Base-by-base conservation (phyloP, 23 tunicate genomes). In the Botrylloides violaceus region DNA sequence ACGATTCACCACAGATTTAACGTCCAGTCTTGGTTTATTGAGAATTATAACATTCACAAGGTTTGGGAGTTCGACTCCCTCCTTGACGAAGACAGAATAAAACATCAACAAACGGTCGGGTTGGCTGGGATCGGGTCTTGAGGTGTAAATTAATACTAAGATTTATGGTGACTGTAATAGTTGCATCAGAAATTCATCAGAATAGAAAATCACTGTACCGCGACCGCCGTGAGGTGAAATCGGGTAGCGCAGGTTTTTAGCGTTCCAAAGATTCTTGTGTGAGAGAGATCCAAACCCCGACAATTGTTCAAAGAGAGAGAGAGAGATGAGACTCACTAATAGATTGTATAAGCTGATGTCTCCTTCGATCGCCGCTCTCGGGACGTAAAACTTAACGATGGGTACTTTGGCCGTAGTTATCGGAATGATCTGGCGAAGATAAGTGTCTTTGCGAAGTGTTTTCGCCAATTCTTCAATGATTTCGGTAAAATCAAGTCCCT, bases 351-450 rank as follows among this genome's bases (percentile, higher is more conserved):
- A 62, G 58, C 96, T 87, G 64, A 95, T 95, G 53, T 95, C 99
- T 32, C 92, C 99, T 55, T 95, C 99, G 57, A 79, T 73, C 1
- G 75, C 72, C 26, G 71, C 66, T 15, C 36, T 26, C 26, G 63
- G 77, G 29, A 77, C 84, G 15, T 78, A 58, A 61, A 95, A 95
- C 76, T 95, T 95, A 0, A 95, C 99, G 32, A 95, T 95, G 25
- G 99, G 99, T 22, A 95, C 96, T 64, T 87, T 95, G 1, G 99
- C 99, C 0, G 91, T 82, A 29, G 99, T 87, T 65, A 95, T 95
- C 1, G 96, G 83, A 29, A 87, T 75, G 66, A 95, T 78, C 30
- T 83, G 56, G 20, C 75, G 32, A 29, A 88, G 50, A 19, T 63
- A 77, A 2, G 3, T 7, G 57, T 83, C 57, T 29, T 62, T 79